A percentile compares a stretch with the other conserved stretches of the same genome.
These are phyloP conservation scores for Rhinopomastus cyanomelas DNA, from an alignment of 2,113 vertebrate species.

Conservation along the genomic window DNA sequence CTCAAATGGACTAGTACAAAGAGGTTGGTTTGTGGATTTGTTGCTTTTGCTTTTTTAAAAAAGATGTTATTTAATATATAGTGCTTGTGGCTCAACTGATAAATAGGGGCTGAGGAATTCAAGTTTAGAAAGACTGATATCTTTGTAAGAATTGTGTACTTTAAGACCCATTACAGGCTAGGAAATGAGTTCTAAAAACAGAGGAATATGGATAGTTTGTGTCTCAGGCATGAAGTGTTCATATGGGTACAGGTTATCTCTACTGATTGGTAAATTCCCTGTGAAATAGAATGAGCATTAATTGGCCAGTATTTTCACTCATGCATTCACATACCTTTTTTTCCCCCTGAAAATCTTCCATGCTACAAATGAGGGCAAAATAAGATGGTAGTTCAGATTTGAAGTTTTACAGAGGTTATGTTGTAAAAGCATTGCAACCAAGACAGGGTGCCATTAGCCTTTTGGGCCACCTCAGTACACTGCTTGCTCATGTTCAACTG, in stretches of 20 bases:
- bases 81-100: not conserved
- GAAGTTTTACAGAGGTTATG: not conserved
- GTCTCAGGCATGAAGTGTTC: not conserved
- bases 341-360: not conserved
- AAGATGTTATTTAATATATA: not conserved
- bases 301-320: not conserved
- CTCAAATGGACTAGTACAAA: not conserved
- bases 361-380: not conserved
- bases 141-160: not conserved
- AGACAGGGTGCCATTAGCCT: too few relatives aligned
- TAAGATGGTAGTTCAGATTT: not conserved
- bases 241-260: not conserved
- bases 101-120: not conserved
- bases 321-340: not conserved
- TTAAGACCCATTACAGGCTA: not conserved
- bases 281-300: not conserved
- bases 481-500: too few relatives aligned
- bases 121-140: not conserved
- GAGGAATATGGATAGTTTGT: not conserved
- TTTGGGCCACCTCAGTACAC: too few relatives aligned
- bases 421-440: not conserved
- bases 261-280: not conserved
- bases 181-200: not conserved
- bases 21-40: not conserved
- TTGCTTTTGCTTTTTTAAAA: not conserved